These are phyloP conservation scores for Ardeotis arabs DNA, from an alignment of 2,113 vertebrate genomes.

Conservation along the genomic window DNA sequence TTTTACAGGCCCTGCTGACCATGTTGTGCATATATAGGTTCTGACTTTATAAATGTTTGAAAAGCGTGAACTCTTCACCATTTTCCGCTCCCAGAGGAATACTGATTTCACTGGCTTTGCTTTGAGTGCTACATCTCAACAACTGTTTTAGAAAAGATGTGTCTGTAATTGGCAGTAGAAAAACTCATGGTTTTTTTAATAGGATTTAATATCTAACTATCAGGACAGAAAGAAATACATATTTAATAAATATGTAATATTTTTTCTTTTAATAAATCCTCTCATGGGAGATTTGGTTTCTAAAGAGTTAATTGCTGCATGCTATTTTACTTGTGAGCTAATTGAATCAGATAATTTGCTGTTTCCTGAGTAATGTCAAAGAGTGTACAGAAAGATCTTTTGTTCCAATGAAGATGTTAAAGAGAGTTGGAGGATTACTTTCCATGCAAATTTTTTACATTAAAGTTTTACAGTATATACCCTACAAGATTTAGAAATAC, in stretches of 20 bases:
- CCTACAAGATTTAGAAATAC: background rate
- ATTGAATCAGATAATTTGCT: conserved; percentile 38
- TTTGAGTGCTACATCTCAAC: background rate
- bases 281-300: background rate
- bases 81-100: background rate
- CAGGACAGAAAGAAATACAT: background rate
- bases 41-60: background rate
- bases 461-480: background rate
- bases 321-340: conserved; percentile 8
- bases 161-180: background rate
- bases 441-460: background rate
- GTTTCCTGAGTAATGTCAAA: conserved; percentile 45
- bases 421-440: conserved; percentile 24
- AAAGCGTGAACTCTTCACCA: background rate
- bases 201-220: background rate
- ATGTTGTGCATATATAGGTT: background rate
- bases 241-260: background rate
- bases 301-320: background rate
- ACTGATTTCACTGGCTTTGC: background rate
- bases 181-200: background rate
- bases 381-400: conserved; percentile 29
- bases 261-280: background rate
- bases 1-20: background rate
- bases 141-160: background rate
- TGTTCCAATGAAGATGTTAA: conserved; percentile 22